These are phyloP conservation scores for Hippopotamus amphibius DNA, from an alignment of 2,113 vertebrate species.

Conservation along the genomic window DNA sequence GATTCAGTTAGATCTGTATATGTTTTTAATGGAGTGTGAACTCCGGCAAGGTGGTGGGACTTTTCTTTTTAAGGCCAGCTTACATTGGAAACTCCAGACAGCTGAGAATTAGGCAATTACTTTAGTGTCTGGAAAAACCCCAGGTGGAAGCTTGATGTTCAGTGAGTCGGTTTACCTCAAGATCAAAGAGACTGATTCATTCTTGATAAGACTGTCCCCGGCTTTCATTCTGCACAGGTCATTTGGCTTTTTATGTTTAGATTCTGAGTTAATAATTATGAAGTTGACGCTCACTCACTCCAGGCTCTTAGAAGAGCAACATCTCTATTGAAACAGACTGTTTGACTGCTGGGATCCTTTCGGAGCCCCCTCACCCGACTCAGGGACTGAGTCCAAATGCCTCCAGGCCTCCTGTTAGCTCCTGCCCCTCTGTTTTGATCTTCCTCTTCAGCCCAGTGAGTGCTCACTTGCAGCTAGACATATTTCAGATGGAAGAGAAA, in stretches of 20 bases:
- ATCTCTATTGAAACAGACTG: not conserved
- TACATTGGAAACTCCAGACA: slow-evolving; percentile 75
- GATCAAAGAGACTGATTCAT: slow-evolving; percentile 74
- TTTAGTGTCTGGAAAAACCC: slow-evolving; percentile 77
- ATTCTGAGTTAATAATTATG: slow-evolving; percentile 77
- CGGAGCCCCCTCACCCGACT: not conserved
- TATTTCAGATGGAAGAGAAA: slow-evolving; percentile 51
- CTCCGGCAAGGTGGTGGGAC: not conserved
- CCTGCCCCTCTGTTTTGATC: not conserved
- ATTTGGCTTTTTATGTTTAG: slow-evolving; percentile 70
- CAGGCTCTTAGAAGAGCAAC: not conserved
- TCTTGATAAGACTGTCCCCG: slow-evolving; percentile 53
- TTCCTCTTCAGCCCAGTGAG: not conserved
- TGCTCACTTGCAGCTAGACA: not conserved
- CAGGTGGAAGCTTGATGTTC: slow-evolving; percentile 60
- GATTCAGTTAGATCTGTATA: not conserved
- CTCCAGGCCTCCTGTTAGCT: not conserved
- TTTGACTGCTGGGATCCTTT: not conserved
- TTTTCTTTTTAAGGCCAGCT: slow-evolving; percentile 59
- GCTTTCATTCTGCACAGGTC: slow-evolving; percentile 46
- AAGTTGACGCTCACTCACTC: not conserved
- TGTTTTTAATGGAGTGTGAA: slow-evolving; percentile 53
- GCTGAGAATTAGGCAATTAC: slow-evolving; percentile 69
- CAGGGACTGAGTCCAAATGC: not conserved
- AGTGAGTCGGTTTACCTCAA: slow-evolving; percentile 56